These are phyloP conservation scores for Oceanites oceanicus DNA, from an alignment of 2,113 vertebrate species.

Conservation along the genomic window DNA sequence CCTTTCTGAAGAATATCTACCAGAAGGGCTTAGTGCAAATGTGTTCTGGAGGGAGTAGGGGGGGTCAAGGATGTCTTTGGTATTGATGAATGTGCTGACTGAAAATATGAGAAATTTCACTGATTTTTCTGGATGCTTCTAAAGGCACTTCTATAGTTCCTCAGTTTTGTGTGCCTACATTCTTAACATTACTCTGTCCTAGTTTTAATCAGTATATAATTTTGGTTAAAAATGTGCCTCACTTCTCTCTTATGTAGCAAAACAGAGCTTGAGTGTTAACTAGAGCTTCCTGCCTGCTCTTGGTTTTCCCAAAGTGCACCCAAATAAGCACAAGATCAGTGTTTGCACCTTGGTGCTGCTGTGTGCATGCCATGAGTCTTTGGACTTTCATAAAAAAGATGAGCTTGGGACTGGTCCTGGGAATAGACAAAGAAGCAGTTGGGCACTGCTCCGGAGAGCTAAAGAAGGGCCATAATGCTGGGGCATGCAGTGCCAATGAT, in stretches of 20 bases:
- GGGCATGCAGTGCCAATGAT: rapidly evolving
- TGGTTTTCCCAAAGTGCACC: neutral
- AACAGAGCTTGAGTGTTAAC: neutral
- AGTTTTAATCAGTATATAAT: neutral
- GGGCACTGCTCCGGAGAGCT: neutral
- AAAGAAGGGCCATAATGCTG: neutral
- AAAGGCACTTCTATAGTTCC: neutral
- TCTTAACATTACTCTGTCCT: neutral
- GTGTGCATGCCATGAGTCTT: neutral
- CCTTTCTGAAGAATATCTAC: neutral
- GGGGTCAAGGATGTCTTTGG: neutral
- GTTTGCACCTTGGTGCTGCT: neutral
- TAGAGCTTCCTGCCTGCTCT: neutral
- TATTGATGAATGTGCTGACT: neutral
- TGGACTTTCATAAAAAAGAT: neutral
- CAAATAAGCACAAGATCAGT: neutral
- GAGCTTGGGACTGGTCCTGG: neutral
- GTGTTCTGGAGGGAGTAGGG: neutral
- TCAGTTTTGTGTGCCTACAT: neutral
- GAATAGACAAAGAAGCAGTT: neutral
- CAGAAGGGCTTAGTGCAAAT: neutral
- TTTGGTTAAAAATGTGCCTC: neutral
- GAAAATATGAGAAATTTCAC: neutral
- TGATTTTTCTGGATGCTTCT: neutral
- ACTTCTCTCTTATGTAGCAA: neutral